Evolutionary conservation across 2,888 invertebrate genomes (phyloP), one percentile per base, ranked within the genome.

Genomic region (Lasioglossum oenotherae): DNA sequence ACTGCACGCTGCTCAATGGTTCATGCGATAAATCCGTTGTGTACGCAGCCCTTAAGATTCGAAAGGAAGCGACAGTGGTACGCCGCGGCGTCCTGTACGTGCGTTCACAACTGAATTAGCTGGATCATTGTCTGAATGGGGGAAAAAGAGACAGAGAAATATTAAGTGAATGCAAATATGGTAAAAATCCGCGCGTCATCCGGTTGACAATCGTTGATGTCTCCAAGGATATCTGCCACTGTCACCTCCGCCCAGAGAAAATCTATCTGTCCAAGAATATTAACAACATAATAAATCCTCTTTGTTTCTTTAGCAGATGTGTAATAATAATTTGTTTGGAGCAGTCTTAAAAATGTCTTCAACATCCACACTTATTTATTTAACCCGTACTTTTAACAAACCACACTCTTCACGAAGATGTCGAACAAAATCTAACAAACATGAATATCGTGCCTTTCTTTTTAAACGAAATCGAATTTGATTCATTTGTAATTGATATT

Each of bases 51-150:
- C 76, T 87, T 85, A 85, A 57, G 87, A 90, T 87, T 89, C 86
- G 86, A 91, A 76, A 89, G 89, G 91, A 85, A 86, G 71, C 90
- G 76, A 74, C 81, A 71, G 73, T 67, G 84, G 82, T 81, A 79
- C 79, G 72, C 77, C 84, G 46, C 46, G 16, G 35, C 74, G 46
- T 16, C 53, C 71, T 76, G 89, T 91, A 90, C 91, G 91, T 90
- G 90, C 85, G 78, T 79, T 86, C 90, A 89, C 90, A 87, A 84
- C 74, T 82, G 86, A 90, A 90, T 90, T 89, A 91, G 87, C 87
- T 81, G 83, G 83, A 82, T 89, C 89, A 89, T 90, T 91, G 91
- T 91, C 83, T 77, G 82, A 75, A 84, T 67, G 77, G 64, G 71
- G 49, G 84, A 60, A 67, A 60, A 87, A 77, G 64, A 73, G 80